A percentile compares a stretch with the other conserved stretches of the same genome.
Evolutionary conservation across 2,888 invertebrate species (phyloP).

Genomic region (Lochmaea capreae): DNA sequence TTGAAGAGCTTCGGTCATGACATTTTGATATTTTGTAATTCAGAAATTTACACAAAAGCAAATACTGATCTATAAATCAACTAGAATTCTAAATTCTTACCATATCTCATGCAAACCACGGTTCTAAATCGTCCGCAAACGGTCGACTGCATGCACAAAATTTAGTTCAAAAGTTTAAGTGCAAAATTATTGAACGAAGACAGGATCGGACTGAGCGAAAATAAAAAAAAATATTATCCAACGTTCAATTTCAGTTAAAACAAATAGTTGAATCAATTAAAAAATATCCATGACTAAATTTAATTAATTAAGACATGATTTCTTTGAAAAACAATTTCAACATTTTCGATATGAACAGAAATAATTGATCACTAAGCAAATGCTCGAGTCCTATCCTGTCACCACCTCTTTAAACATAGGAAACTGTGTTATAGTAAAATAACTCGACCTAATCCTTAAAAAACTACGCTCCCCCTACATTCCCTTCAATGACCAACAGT

Average conservation of each 20-base stretch:
- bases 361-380: too few species aligned
- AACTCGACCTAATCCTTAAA: too few species aligned
- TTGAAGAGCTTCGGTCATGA: too few species aligned
- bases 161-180: not conserved
- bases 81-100: constrained; percentile 20
- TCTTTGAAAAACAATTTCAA: too few species aligned
- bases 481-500: not conserved
- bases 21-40: too few species aligned
- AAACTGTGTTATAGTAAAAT: not conserved
- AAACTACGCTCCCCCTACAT: too few species aligned
- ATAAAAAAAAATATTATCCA: not conserved
- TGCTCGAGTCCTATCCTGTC: not conserved
- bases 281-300: too few species aligned
- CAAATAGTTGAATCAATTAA: too few species aligned
- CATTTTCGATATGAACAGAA: too few species aligned
- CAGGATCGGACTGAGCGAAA: not conserved
- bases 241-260: not conserved
- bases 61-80: not conserved
- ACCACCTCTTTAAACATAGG: not conserved
- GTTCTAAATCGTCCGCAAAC: constrained; percentile 58
- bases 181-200: not conserved
- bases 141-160: constrained; percentile 58
- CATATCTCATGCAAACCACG: constrained; percentile 60
- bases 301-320: too few species aligned
- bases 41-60: not conserved